Percentiles rank a stretch among this genome's conserved stretches.
Evolutionary conservation across 2,797 vertebrate species (phyloP).

Genomic region (Galago senegalensis): DNA sequence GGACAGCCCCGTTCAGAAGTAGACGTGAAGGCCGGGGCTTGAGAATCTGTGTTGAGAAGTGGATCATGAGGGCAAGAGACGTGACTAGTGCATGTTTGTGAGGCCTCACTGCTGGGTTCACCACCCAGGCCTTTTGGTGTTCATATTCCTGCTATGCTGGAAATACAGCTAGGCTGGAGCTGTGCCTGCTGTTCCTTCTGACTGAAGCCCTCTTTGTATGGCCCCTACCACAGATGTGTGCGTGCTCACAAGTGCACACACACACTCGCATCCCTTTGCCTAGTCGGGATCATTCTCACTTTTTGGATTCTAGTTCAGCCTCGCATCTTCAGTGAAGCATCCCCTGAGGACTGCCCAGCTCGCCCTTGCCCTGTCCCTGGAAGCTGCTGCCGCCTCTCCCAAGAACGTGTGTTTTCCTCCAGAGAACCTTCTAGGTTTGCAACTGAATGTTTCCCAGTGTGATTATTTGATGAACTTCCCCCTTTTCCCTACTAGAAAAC

Average conservation of each 20-base stretch:
- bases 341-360: background rate
- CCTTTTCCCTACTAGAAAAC: background rate
- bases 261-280: background rate
- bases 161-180: background rate
- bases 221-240: background rate
- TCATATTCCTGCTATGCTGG: background rate
- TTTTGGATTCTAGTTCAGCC: background rate
- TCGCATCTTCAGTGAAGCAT: background rate
- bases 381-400: background rate
- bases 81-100: fast-evolving
- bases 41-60: background rate
- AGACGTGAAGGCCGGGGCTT: background rate
- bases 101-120: background rate
- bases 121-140: background rate
- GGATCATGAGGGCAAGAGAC: background rate
- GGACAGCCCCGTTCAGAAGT: background rate
- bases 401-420: background rate
- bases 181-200: background rate
- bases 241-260: background rate
- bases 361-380: fast-evolving
- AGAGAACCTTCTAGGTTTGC: background rate
- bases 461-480: background rate
- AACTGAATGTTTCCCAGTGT: background rate
- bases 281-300: background rate
- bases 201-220: background rate